These are phyloP conservation scores for Dusona sp. DNA, from an alignment of 2,888 invertebrate species.

Conservation along the genomic window DNA sequence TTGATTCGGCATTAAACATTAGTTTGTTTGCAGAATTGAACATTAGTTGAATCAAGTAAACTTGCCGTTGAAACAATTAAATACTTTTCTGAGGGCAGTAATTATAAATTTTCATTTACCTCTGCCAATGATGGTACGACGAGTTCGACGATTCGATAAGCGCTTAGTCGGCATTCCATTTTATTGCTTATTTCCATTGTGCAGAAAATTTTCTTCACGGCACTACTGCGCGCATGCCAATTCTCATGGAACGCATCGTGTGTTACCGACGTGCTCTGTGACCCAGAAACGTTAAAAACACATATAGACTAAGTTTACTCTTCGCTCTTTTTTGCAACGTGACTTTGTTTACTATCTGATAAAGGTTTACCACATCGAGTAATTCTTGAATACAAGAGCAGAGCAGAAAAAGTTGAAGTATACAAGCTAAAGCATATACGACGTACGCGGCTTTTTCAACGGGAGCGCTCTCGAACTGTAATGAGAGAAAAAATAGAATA, in stretches of 20 bases:
- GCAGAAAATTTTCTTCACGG: constrained; percentile 57
- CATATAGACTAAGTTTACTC: not conserved
- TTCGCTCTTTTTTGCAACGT: not conserved
- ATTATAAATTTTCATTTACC: not conserved
- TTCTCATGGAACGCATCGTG: constrained; percentile 69
- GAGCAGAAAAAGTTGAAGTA: constrained; percentile 74
- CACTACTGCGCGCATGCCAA: constrained; percentile 64
- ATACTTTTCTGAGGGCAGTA: not conserved
- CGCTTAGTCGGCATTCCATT: constrained; percentile 69
- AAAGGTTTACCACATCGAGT: constrained; percentile 72
- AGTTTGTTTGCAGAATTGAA: too few relatives aligned
- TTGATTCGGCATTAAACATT: not conserved
- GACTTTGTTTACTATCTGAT: not conserved
- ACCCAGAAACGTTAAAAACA: not conserved
- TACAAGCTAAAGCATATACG: constrained; percentile 62
- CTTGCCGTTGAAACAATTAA: not conserved
- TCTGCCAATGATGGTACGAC: constrained; percentile 71
- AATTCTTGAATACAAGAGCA: constrained; percentile 75
- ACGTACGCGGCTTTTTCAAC: constrained; percentile 60
- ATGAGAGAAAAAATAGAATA: not conserved
- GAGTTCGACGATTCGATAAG: constrained; percentile 60
- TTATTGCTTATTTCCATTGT: constrained; percentile 66
- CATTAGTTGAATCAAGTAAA: not conserved
- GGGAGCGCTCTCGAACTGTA: constrained; percentile 37
- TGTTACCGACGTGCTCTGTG: constrained; percentile 70